Evolutionary conservation across 2,888 invertebrate species (phyloP).

Genomic region (Cistogaster globosa): DNA sequence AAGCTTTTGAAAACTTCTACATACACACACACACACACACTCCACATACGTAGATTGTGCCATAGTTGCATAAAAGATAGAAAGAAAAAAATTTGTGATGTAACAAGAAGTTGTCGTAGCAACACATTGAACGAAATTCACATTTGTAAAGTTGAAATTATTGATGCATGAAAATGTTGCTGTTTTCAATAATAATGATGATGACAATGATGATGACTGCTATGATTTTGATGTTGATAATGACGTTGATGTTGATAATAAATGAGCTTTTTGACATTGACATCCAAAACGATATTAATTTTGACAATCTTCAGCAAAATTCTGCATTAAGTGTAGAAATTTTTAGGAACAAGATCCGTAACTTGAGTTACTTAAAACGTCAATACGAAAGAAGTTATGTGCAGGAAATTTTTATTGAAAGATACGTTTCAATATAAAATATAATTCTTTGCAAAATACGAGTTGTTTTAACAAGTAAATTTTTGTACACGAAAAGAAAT

Average conservation of each 20-base stretch:
- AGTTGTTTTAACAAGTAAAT: too few species aligned
- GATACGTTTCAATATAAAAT: too few species aligned
- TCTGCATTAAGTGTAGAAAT: too few species aligned
- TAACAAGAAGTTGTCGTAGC: conserved; percentile 69
- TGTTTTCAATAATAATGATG: conserved; percentile 37
- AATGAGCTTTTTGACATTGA: conserved; percentile 35
- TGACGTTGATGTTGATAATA: conserved; percentile 31
- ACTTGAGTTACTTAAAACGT: background rate
- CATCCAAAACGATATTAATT: conserved; percentile 18
- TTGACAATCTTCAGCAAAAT: background rate
- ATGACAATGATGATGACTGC: conserved; percentile 31
- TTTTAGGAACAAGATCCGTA: background rate
- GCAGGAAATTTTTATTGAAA: too few species aligned
- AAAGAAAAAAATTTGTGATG: conserved; percentile 59
- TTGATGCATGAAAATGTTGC: conserved; percentile 66
- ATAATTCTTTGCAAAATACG: too few species aligned
- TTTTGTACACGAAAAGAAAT: too few species aligned
- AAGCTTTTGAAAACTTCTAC: conserved; percentile 22
- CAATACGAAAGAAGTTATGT: too few species aligned
- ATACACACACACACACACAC: background rate
- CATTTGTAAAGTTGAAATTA: conserved; percentile 63
- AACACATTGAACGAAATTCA: conserved; percentile 66
- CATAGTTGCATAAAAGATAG: conserved; percentile 43
- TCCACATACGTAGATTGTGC: background rate
- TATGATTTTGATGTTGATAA: conserved; percentile 19